phyloP scores from a whole-genome alignment of 2,797 vertebrate species.

The Gymnoscopelus braueri region DNA sequence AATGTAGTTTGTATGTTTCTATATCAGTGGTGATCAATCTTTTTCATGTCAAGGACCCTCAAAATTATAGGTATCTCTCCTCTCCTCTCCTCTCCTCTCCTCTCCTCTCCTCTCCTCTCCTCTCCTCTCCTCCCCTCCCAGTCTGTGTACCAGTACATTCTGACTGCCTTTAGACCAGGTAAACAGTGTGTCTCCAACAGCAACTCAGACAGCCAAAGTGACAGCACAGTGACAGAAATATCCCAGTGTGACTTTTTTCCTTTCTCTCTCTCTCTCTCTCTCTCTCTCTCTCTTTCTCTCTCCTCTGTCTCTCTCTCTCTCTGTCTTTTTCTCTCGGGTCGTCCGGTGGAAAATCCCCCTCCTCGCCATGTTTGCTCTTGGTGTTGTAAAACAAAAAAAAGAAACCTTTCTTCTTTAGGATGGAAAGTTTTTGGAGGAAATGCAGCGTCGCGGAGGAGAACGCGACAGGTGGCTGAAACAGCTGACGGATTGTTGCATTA shows the following conservation, averaged over 20 bases:
- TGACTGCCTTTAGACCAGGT: conserved; percentile 16
- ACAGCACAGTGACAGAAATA: conserved; percentile 60
- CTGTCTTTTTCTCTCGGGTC: not conserved
- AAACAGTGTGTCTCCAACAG: conserved; percentile 45
- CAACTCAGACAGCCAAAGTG: conserved; percentile 30
- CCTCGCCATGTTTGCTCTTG: conserved; percentile 23
- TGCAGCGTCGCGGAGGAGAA: not conserved
- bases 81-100: too few species aligned
- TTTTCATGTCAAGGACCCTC: too few species aligned
- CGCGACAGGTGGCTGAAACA: not conserved
- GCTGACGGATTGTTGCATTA: not conserved
- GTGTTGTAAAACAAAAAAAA: conserved; percentile 11
- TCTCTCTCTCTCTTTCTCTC: conserved; percentile 31
- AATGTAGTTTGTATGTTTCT: too few species aligned
- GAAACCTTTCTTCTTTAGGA: conserved; percentile 4
- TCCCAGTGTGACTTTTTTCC: conserved; percentile 38
- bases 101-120: too few species aligned
- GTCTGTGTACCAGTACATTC: not conserved
- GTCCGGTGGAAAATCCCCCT: conserved; percentile 30
- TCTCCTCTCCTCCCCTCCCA: not conserved
- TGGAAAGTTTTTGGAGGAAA: conserved; percentile 18
- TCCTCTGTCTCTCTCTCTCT: conserved; percentile 31
- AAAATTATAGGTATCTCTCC: too few species aligned
- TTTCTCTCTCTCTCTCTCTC: conserved; percentile 39
- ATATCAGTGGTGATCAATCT: too few species aligned